Percentiles rank a stretch among this genome's conserved stretches.
These are phyloP conservation scores for Metalampra italica DNA, from an alignment of 2,888 invertebrate genomes.

Conservation along the genomic window DNA sequence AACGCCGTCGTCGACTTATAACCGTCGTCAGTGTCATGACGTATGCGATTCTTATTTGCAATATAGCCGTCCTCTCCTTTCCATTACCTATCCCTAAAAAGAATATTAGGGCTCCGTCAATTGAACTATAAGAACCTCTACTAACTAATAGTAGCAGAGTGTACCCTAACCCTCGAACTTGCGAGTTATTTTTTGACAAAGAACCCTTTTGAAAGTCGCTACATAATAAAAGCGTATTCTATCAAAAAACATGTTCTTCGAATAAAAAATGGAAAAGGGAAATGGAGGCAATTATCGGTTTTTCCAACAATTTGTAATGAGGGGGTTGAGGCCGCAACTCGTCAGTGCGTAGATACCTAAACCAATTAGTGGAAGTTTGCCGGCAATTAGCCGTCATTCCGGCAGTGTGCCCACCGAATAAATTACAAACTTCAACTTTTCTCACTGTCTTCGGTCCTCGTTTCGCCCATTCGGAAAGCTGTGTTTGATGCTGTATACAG, in stretches of 20 bases:
- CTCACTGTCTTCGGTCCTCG: constrained; percentile 1
- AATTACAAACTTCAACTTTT: constrained; percentile 30
- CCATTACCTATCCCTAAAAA: no score
- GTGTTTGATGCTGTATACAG: background rate
- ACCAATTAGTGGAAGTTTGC: constrained; percentile 51
- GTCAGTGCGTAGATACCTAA: constrained; percentile 30
- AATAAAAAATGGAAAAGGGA: constrained; percentile 2
- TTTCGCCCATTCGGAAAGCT: background rate
- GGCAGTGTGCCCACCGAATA: constrained; percentile 39
- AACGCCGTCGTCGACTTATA: background rate
- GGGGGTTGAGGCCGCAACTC: constrained; percentile 27
- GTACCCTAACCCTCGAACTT: no score
- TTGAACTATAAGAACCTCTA: no score
- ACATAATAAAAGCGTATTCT: background rate
- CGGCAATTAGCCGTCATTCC: constrained; percentile 49
- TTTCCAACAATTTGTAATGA: constrained; percentile 31
- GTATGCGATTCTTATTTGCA: background rate
- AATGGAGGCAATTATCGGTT: constrained; percentile 29
- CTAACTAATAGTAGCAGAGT: no score
- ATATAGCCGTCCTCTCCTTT: no score
- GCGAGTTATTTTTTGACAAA: no score
- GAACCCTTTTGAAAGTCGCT: no score
- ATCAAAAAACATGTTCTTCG: background rate
- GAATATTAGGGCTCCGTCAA: no score
- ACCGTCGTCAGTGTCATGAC: background rate